Percentiles rank a stretch among this genome's conserved stretches.
phyloP scores from a whole-genome alignment of 2,888 invertebrate genomes.

The Nasonia oneida region DNA sequence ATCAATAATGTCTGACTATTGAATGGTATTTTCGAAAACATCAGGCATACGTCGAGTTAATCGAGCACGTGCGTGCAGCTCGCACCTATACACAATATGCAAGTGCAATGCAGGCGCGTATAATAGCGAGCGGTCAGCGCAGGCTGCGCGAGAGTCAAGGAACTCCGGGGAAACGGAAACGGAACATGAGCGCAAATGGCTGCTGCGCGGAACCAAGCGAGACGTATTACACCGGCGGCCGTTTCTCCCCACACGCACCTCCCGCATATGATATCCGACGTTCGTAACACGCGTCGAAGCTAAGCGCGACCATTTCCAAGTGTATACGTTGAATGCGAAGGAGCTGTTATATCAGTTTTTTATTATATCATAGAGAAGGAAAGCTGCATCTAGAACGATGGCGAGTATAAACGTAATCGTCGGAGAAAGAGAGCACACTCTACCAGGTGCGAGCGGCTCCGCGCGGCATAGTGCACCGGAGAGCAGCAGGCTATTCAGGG shows the following conservation, averaged over 20 bases:
- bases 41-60: not conserved
- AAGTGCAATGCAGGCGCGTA: not conserved
- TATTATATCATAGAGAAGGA: too few relatives aligned
- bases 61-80: not conserved
- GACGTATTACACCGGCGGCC: conserved; percentile 24
- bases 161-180: conserved; percentile 53
- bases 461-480: too few relatives aligned
- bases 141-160: conserved; percentile 23
- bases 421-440: too few relatives aligned
- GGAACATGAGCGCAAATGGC: conserved; percentile 47
- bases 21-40: too few relatives aligned
- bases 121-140: conserved; percentile 9
- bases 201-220: conserved; percentile 41
- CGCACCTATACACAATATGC: not conserved
- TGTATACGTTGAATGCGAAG: not conserved
- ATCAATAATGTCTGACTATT: not conserved
- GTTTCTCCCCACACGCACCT: conserved; percentile 25
- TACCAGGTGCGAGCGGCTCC: too few relatives aligned
- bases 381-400: too few relatives aligned
- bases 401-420: too few relatives aligned
- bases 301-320: conserved; percentile 2
- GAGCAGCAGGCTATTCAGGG: not conserved
- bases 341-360: too few relatives aligned
- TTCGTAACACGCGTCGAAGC: not conserved
- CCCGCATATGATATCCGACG: not conserved